phyloP scores from a whole-genome alignment of 2,888 invertebrate genomes.

The Drosophila kokeensis region DNA sequence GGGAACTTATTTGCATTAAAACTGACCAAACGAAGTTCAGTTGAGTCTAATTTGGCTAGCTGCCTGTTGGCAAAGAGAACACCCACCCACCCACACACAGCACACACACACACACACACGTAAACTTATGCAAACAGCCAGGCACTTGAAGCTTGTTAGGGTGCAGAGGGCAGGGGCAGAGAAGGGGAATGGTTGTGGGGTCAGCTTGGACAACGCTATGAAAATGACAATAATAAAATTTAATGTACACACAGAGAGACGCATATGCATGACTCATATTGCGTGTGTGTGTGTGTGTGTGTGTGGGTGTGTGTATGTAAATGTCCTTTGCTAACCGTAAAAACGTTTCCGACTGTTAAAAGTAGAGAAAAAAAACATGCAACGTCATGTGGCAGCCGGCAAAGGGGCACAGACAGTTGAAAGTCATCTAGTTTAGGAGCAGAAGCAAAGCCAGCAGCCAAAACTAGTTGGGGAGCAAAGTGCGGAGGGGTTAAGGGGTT shows the following conservation, averaged over 20 bases:
- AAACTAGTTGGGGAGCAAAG: not conserved
- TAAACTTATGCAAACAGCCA: conserved; percentile 65
- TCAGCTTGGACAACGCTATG: conserved; percentile 50
- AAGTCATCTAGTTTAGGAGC: conserved; percentile 72
- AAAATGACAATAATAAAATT: conserved; percentile 81
- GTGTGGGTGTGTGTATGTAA: conserved; percentile 57
- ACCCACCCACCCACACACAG: conserved; percentile 20
- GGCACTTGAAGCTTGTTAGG: conserved; percentile 66
- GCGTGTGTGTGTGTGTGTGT: conserved; percentile 22
- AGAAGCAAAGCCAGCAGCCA: conserved; percentile 20
- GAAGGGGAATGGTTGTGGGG: not conserved
- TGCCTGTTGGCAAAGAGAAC: conserved; percentile 61
- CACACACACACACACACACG: conserved; percentile 19
- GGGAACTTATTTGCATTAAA: conserved; percentile 68
- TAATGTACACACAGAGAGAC: conserved; percentile 71
- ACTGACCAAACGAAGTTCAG: conserved; percentile 78
- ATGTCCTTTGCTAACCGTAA: conserved; percentile 75
- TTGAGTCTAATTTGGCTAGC: conserved; percentile 72
- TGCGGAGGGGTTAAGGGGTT: not conserved
- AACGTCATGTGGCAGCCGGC: conserved; percentile 55
- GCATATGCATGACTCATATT: conserved; percentile 60
- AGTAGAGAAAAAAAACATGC: conserved; percentile 40
- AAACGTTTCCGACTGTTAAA: conserved; percentile 73
- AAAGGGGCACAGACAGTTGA: conserved; percentile 56
- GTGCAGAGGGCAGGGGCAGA: not conserved